phyloP scores from a whole-genome alignment of 2,797 vertebrate genomes.

The Picus viridis region DNA sequence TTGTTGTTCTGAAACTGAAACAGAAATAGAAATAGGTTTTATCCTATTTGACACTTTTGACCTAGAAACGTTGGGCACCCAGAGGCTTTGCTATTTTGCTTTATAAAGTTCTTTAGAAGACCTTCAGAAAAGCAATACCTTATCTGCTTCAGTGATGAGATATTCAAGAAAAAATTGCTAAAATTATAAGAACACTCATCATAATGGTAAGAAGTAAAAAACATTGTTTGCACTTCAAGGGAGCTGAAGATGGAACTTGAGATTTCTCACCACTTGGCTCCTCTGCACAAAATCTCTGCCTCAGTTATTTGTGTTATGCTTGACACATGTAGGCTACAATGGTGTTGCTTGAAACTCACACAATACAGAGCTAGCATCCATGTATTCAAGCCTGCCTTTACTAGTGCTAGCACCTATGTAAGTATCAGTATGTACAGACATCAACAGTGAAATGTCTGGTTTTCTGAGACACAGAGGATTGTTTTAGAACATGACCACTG shows the following conservation, averaged over 20 bases:
- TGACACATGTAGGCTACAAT: background rate
- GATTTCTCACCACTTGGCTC: background rate
- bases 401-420: background rate
- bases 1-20: background rate
- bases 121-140: no score
- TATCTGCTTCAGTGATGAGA: rapidly evolving
- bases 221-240: background rate
- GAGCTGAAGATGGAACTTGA: background rate
- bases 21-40: background rate
- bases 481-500: background rate
- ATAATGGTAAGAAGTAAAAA: background rate
- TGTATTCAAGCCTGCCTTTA: background rate
- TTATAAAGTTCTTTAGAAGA: background rate
- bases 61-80: background rate
- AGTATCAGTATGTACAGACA: background rate
- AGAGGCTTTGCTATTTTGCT: background rate
- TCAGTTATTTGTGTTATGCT: background rate
- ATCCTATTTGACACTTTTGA: background rate
- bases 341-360: background rate
- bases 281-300: background rate
- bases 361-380: background rate
- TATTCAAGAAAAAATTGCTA: background rate
- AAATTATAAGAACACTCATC: background rate
- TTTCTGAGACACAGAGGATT: background rate
- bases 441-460: background rate